These are phyloP conservation scores for Brachystomella parvula DNA, from an alignment of 1,140 invertebrate genomes.

Conservation along the genomic window DNA sequence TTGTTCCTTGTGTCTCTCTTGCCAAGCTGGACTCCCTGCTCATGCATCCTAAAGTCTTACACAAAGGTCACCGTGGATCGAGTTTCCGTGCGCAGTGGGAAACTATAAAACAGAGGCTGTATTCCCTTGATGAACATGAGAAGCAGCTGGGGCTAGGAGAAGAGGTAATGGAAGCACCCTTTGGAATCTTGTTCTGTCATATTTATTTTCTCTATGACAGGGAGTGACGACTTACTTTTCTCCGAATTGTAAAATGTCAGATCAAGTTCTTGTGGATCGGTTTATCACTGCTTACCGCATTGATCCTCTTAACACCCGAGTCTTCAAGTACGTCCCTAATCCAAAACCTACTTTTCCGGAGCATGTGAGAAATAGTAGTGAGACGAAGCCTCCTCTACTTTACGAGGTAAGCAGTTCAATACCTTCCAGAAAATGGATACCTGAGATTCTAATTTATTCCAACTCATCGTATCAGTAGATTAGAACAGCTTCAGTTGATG, in stretches of 20 bases:
- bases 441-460: not conserved
- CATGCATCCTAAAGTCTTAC: not conserved
- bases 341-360: constrained; percentile 35
- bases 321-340: constrained; percentile 67
- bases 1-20: constrained; percentile 72
- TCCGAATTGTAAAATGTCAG: constrained; percentile 71
- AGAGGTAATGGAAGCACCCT: constrained; percentile 52
- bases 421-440: not conserved
- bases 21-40: constrained; percentile 66
- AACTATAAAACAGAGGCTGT: constrained; percentile 55
- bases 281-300: constrained; percentile 73
- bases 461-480: constrained; percentile 53
- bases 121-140: constrained; percentile 57
- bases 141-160: constrained; percentile 67
- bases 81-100: constrained; percentile 39
- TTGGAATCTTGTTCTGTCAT: not conserved
- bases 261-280: constrained; percentile 72
- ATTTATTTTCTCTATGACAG: constrained; percentile 41
- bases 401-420: no score
- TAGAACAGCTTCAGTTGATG: constrained; percentile 59
- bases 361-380: not conserved
- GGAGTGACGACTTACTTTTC: constrained; percentile 90
- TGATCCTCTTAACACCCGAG: constrained; percentile 78
- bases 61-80: not conserved
- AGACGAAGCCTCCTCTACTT: no score